Evolutionary conservation across 2,113 vertebrate species (phyloP).

Genomic region (Ctenomys sociabilis): DNA sequence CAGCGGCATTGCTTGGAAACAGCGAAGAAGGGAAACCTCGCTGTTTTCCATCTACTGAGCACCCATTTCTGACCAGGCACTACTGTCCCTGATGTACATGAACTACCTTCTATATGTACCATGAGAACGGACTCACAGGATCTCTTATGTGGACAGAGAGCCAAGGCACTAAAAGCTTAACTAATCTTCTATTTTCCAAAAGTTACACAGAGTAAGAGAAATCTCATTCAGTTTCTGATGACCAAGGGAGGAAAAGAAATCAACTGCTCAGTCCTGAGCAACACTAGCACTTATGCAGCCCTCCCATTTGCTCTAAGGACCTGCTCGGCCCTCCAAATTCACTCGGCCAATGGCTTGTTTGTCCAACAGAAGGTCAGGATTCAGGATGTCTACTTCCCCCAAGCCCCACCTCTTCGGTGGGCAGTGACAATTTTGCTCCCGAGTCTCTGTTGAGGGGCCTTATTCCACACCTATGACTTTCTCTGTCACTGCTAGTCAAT

Average conservation of each 20-base stretch:
- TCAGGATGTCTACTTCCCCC: neutral
- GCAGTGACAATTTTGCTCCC: neutral
- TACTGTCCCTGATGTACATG: neutral
- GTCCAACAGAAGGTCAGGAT: neutral
- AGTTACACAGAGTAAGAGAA: neutral
- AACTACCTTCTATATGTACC: neutral
- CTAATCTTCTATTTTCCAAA: neutral
- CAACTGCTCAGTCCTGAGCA: neutral
- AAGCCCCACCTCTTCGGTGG: neutral
- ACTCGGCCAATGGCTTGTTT: neutral
- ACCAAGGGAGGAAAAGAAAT: neutral
- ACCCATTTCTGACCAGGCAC: neutral
- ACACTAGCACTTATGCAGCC: neutral
- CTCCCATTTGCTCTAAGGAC: neutral
- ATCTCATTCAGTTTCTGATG: neutral
- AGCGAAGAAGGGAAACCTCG: neutral
- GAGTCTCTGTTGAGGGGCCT: neutral
- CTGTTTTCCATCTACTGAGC: neutral
- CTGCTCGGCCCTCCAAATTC: neutral
- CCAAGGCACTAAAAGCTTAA: neutral
- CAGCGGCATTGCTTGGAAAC: neutral
- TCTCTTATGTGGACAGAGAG: neutral
- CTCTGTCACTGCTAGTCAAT: neutral
- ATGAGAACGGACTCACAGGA: neutral
- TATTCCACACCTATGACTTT: neutral